A percentile compares a stretch with the other conserved stretches of the same genome.
Evolutionary conservation across 1,140 invertebrate genomes (phyloP).

Genomic region (Kradibia gibbosae): DNA sequence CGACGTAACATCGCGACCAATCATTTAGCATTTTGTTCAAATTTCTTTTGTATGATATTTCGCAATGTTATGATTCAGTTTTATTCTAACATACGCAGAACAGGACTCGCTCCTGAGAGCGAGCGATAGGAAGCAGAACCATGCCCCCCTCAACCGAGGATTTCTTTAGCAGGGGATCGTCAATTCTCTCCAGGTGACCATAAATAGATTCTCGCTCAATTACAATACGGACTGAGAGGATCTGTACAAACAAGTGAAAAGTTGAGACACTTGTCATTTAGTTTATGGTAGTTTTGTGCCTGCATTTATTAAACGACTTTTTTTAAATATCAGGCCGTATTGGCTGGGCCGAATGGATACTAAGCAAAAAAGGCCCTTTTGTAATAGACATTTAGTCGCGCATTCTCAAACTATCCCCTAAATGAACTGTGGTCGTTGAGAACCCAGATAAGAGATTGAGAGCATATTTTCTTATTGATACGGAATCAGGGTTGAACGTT

Average conservation of each 20-base stretch:
- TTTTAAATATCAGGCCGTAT: slow-evolving; percentile 44
- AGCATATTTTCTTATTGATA: too few relatives aligned
- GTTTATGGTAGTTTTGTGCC: slow-evolving; percentile 51
- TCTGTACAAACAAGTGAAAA: slow-evolving; percentile 49
- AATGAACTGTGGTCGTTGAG: too few relatives aligned
- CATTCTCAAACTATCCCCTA: too few relatives aligned
- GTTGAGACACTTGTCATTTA: slow-evolving; percentile 51
- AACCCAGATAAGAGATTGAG: too few relatives aligned
- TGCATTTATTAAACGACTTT: slow-evolving; percentile 52
- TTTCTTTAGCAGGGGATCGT: neutral
- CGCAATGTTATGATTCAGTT: slow-evolving; percentile 29
- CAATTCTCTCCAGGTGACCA: slow-evolving; percentile 45
- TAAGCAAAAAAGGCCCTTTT: slow-evolving; percentile 45
- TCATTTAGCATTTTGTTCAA: slow-evolving; percentile 13
- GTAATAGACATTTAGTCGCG: slow-evolving; percentile 55
- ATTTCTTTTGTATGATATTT: neutral
- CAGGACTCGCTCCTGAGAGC: slow-evolving; percentile 14
- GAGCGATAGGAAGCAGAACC: neutral
- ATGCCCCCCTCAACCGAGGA: neutral
- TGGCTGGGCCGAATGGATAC: slow-evolving; percentile 39
- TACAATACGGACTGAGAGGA: slow-evolving; percentile 23
- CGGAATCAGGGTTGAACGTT: too few relatives aligned
- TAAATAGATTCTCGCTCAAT: slow-evolving; percentile 28
- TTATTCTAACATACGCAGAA: slow-evolving; percentile 39
- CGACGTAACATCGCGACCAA: neutral